phyloP scores from a whole-genome alignment of 2,888 invertebrate species.

The Stenodema calcarata region DNA sequence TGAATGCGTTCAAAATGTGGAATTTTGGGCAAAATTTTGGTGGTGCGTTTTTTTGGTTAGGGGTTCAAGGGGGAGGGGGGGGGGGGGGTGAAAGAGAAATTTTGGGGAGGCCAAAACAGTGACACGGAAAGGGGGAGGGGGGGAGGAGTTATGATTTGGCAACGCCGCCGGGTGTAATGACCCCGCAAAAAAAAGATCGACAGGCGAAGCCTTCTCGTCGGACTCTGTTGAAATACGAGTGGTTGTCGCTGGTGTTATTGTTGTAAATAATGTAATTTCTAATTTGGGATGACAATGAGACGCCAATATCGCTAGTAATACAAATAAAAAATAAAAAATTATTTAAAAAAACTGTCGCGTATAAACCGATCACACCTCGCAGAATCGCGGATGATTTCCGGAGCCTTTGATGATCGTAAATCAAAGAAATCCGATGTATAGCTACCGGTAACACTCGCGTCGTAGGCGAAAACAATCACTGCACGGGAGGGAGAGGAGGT shows the following conservation, averaged over 20 bases:
- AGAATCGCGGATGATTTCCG: neutral
- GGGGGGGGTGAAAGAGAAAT: neutral
- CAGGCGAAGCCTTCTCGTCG: neutral
- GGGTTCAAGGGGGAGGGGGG: neutral
- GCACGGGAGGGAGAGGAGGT: neutral
- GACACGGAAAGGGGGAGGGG: neutral
- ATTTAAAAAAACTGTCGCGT: neutral
- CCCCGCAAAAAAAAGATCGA: constrained; percentile 38
- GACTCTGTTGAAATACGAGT: too few relatives aligned
- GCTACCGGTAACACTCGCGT: neutral
- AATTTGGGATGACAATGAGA: constrained; percentile 1
- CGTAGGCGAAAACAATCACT: neutral
- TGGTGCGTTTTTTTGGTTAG: neutral
- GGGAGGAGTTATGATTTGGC: constrained; percentile 43
- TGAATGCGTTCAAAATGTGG: too few relatives aligned
- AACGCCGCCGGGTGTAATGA: constrained; percentile 48
- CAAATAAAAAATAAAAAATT: neutral
- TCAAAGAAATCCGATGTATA: neutral
- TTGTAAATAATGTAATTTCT: too few relatives aligned
- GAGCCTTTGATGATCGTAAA: neutral
- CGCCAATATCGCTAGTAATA: neutral
- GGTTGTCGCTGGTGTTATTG: too few relatives aligned
- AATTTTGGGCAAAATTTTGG: neutral
- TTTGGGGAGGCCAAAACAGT: too few relatives aligned
- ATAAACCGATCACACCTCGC: constrained; percentile 3